Base-by-base conservation (phyloP, 2,888 invertebrate genomes). In the Tigriopus californicus region DNA sequence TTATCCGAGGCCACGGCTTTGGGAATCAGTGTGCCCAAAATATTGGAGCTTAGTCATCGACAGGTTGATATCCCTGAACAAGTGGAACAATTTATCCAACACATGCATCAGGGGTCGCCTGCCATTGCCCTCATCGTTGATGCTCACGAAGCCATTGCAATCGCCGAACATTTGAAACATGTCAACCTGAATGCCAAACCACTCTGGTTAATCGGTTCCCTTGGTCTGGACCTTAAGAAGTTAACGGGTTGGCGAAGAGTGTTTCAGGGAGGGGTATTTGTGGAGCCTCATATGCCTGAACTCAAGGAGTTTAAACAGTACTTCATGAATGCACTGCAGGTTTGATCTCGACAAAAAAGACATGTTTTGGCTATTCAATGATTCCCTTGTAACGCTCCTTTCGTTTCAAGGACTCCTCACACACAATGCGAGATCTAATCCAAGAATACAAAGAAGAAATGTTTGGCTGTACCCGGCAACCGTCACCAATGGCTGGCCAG, bases 211-310 rank as follows among this genome's bases (percentile, higher is more conserved):
- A 40, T 59, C 15, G 59, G 44, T 13, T 53, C 59, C n/a, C n/a
- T 59, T 10, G 59, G 59, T 52, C 41, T 59, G 41, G 44, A 59
- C 8, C 18, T 59, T 22, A 25, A 49, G 5, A 12, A 22, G 12
- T n/a, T 59, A n/a, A n/a, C 22, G 5, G 33, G 40, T 22, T 59
- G 59, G 59, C 22, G 41, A 41, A 18, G 40, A 8, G 59, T 59
- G 13, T 59, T 53, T 20, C n/a, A 52, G 11, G 59, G 59, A 13
- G 59, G 59, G 6, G 41, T 51, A 1, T 41, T 59, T 15, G 15
- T 59, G 13, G 59, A 59, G 42, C 59, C 59, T 1, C 44, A 59
- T 24, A 15, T 59, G 41, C 59, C 59, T 6, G 59, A 59, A 20
- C 41, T 59, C 18, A 49, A 44, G 2, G 40, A 49, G 22, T 58